Percentiles rank a stretch among this genome's conserved stretches.
phyloP scores from a whole-genome alignment of 1,140 invertebrate species.

The Patella vulgata region DNA sequence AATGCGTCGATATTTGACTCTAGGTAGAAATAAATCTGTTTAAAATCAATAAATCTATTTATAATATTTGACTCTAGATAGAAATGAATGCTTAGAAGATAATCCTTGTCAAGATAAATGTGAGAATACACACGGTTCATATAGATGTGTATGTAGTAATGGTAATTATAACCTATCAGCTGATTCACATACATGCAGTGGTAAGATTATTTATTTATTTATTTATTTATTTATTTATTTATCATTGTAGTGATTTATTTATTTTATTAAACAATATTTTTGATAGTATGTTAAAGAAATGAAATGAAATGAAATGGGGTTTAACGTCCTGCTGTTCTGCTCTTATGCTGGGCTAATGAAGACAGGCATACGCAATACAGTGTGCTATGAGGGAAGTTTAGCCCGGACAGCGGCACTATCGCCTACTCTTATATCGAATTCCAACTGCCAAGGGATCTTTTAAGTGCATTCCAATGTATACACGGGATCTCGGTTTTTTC shows the following conservation, averaged over 20 bases:
- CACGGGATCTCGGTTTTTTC: too few species aligned
- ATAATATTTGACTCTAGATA: conserved; percentile 64
- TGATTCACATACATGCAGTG: conserved; percentile 64
- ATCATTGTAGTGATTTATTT: not conserved
- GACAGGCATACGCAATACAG: too few species aligned
- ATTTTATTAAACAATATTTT: too few species aligned
- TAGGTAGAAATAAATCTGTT: not conserved
- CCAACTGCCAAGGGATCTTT: too few species aligned
- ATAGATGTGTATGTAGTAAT: conserved; percentile 41
- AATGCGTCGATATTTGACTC: conserved; percentile 68
- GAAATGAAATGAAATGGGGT: too few species aligned
- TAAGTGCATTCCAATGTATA: too few species aligned
- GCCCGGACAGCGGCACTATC: too few species aligned
- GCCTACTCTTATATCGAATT: too few species aligned
- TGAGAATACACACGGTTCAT: conserved; percentile 46
- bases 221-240: not conserved
- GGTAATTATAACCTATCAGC: conserved; percentile 34
- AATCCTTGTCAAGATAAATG: conserved; percentile 66
- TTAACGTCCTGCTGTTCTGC: too few species aligned
- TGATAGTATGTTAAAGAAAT: too few species aligned
- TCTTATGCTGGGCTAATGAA: too few species aligned
- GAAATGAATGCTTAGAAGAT: conserved; percentile 74
- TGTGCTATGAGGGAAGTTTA: too few species aligned
- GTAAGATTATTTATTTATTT: conserved; percentile 36
- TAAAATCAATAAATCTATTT: not conserved